phyloP scores from a whole-genome alignment of 2,797 vertebrate species.

The Lepus townsendii region DNA sequence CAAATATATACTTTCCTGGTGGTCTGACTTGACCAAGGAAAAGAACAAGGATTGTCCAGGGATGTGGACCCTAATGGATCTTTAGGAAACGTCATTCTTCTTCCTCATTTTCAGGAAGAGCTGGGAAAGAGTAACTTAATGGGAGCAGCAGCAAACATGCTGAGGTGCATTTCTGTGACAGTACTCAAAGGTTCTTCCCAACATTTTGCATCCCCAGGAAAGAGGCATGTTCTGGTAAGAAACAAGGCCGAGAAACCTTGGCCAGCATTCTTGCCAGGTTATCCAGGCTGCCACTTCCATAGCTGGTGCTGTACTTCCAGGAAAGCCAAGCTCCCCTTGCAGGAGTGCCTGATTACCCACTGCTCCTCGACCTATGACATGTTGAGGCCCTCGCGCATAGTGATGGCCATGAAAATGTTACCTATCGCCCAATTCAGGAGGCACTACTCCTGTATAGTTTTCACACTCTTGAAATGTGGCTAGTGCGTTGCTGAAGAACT shows the following conservation, averaged over 20 bases:
- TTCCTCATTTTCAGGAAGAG: not conserved
- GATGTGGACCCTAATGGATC: not conserved
- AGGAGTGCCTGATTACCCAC: not conserved
- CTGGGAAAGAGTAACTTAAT: not conserved
- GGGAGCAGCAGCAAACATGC: not conserved
- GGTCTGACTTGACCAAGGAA: not conserved
- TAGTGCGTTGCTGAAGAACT: not conserved
- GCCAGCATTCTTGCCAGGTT: not conserved
- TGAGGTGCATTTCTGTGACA: not conserved
- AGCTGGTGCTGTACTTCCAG: not conserved
- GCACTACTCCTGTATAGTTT: not conserved
- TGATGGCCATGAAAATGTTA: no score
- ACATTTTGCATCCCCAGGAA: not conserved
- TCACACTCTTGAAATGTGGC: not conserved
- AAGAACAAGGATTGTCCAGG: fast-evolving
- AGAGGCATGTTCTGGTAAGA: not conserved
- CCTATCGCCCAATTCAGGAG: no score
- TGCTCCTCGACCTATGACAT: not conserved
- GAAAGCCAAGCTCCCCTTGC: not conserved
- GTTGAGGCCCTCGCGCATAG: not conserved
- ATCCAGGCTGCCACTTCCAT: not conserved
- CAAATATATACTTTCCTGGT: not conserved
- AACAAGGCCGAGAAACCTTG: not conserved
- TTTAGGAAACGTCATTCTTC: not conserved
- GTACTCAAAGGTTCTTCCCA: no score